Conservation (phyloP, 2,113 vertebrate species). For the Myocastor coypus region DNA sequence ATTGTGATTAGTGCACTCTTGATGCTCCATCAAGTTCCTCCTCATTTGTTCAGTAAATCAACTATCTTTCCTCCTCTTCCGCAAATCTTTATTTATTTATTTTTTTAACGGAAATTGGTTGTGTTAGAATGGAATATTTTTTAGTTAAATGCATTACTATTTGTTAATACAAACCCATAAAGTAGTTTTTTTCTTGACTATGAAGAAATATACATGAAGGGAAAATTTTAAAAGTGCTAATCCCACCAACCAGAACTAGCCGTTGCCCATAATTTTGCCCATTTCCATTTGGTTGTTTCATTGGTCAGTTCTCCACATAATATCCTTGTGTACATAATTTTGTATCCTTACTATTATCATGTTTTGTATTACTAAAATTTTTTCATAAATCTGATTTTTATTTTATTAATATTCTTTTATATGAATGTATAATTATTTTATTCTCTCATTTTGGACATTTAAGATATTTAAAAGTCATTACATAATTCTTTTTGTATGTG, state of each 20-base stretch:
- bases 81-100: constrained; percentile 23
- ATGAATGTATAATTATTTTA: not conserved
- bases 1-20: not conserved
- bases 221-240: constrained; percentile 15
- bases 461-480: not conserved
- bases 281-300: not conserved
- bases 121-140: not conserved
- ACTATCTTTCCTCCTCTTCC: not conserved
- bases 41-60: constrained; percentile 13
- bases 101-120: not conserved
- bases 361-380: constrained; percentile 35
- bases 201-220: not conserved
- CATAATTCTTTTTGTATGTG: not conserved
- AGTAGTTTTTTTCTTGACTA: constrained; percentile 6
- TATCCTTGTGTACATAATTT: constrained; percentile 24
- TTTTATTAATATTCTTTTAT: constrained; percentile 34
- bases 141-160: not conserved
- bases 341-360: not conserved
- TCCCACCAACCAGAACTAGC: not conserved
- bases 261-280: not conserved
- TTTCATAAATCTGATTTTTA: constrained; percentile 16
- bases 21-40: not conserved
- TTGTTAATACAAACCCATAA: not conserved
- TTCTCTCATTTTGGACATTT: constrained; percentile 22
- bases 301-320: not conserved